A percentile compares a stretch with the other conserved stretches of the same genome.
These are phyloP conservation scores for Lota lota DNA, from an alignment of 2,113 vertebrate genomes.

Conservation along the genomic window DNA sequence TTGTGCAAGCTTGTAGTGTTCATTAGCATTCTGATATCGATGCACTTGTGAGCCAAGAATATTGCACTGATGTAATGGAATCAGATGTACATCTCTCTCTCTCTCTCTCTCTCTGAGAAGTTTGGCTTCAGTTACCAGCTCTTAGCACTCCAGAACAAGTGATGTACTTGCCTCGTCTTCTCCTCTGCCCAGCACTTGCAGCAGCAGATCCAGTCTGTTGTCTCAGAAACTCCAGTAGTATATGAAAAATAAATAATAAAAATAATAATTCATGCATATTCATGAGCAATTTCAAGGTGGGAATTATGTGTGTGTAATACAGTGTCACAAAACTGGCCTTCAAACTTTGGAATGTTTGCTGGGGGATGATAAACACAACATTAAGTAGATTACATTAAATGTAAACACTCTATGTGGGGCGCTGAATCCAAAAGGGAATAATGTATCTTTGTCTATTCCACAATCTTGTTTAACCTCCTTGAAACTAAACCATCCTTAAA, in stretches of 20 bases:
- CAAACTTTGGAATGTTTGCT: slow-evolving; percentile 24
- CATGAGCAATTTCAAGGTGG: slow-evolving; percentile 25
- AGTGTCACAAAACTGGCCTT: background rate
- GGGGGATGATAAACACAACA: slow-evolving; percentile 47
- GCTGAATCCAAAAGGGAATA: slow-evolving; percentile 26
- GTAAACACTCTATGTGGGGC: slow-evolving; percentile 28
- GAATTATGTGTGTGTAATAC: background rate
- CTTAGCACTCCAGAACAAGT: slow-evolving; percentile 55
- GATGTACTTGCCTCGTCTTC: slow-evolving; percentile 49
- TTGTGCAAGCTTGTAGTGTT: slow-evolving; percentile 43
- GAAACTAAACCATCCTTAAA: slow-evolving; percentile 49
- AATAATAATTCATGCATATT: slow-evolving; percentile 18
- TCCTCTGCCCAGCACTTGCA: slow-evolving; percentile 53
- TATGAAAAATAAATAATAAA: too few relatives aligned
- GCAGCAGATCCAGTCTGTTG: slow-evolving; percentile 33
- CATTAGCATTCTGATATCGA: slow-evolving; percentile 45
- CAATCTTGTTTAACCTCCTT: slow-evolving; percentile 46
- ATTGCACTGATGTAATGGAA: slow-evolving; percentile 60
- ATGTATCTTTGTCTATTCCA: slow-evolving; percentile 48
- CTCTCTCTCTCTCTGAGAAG: slow-evolving; percentile 47
- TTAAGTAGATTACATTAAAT: slow-evolving; percentile 46
- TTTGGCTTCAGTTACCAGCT: slow-evolving; percentile 61
- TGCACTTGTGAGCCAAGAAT: slow-evolving; percentile 49
- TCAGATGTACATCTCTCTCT: slow-evolving; percentile 41
- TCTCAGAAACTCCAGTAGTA: slow-evolving; percentile 32